phyloP scores from a whole-genome alignment of 2,113 vertebrate genomes.

The Uria aalge region DNA sequence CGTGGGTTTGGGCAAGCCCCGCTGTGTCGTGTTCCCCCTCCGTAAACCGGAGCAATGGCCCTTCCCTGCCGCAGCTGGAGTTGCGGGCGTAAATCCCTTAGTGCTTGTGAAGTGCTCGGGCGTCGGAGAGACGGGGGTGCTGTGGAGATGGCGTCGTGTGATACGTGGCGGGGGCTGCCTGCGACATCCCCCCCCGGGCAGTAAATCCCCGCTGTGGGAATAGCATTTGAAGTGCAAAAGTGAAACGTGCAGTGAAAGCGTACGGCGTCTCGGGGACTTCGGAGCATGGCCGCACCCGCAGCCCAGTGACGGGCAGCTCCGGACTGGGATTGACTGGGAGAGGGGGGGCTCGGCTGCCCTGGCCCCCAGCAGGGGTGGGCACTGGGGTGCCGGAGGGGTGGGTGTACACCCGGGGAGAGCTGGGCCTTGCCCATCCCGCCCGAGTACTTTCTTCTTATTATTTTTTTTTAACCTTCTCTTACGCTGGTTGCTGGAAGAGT shows the following conservation, averaged over 20 bases:
- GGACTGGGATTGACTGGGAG: neutral
- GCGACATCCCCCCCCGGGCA: too few relatives aligned
- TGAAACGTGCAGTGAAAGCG: neutral
- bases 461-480: neutral
- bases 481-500: neutral
- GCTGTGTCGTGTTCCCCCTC: neutral
- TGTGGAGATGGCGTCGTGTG: neutral
- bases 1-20: neutral
- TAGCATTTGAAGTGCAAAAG: neutral
- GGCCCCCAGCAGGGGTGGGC: accelerated
- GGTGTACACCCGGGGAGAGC: neutral
- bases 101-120: neutral
- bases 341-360: neutral
- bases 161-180: neutral
- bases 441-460: accelerated
- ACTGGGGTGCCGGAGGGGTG: too few relatives aligned
- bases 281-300: neutral
- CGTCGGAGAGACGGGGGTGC: neutral
- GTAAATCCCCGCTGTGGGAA: neutral
- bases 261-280: accelerated
- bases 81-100: neutral
- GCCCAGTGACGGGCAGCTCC: neutral
- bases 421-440: neutral
- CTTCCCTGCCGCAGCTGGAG: neutral
- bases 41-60: constrained; percentile 6